Evolutionary conservation across 2,113 vertebrate species (phyloP).

Genomic region (Oriolus oriolus): DNA sequence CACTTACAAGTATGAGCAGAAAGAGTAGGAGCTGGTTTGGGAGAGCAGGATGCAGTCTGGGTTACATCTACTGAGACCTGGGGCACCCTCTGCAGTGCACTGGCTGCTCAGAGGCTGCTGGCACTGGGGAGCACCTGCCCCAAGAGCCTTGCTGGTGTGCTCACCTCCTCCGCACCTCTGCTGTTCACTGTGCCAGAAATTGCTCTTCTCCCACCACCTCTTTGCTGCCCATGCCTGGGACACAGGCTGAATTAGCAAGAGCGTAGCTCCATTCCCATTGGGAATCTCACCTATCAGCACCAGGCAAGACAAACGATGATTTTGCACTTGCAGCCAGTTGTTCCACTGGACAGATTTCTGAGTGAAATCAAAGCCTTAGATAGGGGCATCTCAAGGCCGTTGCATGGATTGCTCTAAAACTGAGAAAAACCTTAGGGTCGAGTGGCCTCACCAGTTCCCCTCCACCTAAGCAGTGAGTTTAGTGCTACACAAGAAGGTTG

Average conservation of each 20-base stretch:
- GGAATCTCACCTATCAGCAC: background rate
- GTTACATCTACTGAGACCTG: background rate
- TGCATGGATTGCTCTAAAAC: background rate
- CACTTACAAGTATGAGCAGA: background rate
- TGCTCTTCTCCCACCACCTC: background rate
- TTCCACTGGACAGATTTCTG: background rate
- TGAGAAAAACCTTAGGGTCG: background rate
- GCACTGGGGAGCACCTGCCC: background rate
- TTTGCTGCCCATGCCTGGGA: background rate
- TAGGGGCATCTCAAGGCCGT: background rate
- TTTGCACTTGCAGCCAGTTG: background rate
- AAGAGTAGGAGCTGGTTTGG: background rate
- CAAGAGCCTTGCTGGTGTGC: background rate
- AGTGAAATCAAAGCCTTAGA: background rate
- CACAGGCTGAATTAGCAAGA: background rate
- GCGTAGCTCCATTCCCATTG: background rate
- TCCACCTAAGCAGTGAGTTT: background rate
- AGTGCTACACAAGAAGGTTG: fast-evolving
- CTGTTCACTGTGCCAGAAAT: background rate
- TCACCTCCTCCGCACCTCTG: fast-evolving
- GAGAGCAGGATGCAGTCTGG: background rate
- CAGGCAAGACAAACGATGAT: background rate
- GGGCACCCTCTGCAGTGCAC: background rate
- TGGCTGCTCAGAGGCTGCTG: background rate
- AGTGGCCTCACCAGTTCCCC: background rate